A percentile compares a stretch with the other conserved stretches of the same genome.
Evolutionary conservation across 1,140 invertebrate species (phyloP).

Genomic region (Lepidurus arcticus): DNA sequence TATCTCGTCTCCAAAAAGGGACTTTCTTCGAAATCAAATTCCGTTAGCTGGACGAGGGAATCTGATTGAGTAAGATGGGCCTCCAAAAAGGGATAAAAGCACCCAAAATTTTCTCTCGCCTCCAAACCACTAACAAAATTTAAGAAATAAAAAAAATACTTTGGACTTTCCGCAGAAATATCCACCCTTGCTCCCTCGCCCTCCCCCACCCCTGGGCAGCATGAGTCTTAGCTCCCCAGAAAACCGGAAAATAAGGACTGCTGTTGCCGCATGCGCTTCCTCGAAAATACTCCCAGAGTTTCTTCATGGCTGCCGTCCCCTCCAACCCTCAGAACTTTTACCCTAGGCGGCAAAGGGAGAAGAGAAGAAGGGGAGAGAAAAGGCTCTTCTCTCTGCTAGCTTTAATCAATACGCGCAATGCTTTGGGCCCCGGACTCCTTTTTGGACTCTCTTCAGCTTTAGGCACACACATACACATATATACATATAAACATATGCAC

Average conservation of each 20-base stretch:
- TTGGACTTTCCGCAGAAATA: not conserved
- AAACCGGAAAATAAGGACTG: not conserved
- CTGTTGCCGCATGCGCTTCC: conserved; percentile 17
- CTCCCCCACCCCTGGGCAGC: not conserved
- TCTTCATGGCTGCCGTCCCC: not conserved
- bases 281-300: conserved; percentile 4
- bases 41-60: conserved; percentile 20
- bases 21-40: not conserved
- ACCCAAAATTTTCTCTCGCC: conserved; percentile 4
- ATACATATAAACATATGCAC: not conserved
- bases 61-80: not conserved
- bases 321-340: not conserved
- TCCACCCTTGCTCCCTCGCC: not conserved
- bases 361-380: no score
- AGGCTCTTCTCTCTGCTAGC: not conserved
- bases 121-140: not conserved
- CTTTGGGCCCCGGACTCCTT: not conserved
- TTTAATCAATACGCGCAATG: conserved; percentile 22
- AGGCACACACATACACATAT: not conserved
- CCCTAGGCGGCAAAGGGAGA: not conserved
- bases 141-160: not conserved
- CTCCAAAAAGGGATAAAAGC: not conserved
- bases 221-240: not conserved
- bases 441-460: conserved; percentile 1
- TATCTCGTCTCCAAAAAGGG: not conserved